phyloP scores from a whole-genome alignment of 2,113 vertebrate species.

The Limanda limanda region DNA sequence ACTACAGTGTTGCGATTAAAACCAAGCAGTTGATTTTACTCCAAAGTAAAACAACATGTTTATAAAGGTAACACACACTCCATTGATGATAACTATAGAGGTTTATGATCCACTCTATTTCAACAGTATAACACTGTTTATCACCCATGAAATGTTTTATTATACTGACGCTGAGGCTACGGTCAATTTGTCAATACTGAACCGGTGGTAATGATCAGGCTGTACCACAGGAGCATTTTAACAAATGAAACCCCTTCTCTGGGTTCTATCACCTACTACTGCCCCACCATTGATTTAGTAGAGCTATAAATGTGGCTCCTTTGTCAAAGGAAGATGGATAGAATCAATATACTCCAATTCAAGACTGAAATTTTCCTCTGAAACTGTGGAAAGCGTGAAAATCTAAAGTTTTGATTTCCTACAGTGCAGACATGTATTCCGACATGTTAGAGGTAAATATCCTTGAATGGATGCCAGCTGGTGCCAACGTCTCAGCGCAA shows the following conservation, averaged over 20 bases:
- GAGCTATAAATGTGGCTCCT: slow-evolving; percentile 12
- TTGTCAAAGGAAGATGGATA: neutral
- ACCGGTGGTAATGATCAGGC: slow-evolving; percentile 7
- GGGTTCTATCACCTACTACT: slow-evolving; percentile 17
- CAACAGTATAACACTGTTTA: neutral
- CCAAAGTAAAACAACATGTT: neutral
- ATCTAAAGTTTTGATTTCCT: neutral
- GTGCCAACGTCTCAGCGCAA: neutral
- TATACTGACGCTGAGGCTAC: slow-evolving; percentile 13
- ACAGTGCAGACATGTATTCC: neutral
- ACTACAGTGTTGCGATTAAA: neutral
- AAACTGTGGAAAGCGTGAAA: slow-evolving; percentile 5
- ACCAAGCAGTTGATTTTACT: slow-evolving; percentile 7
- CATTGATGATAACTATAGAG: neutral
- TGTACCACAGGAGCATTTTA: slow-evolving; percentile 24
- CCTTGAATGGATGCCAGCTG: slow-evolving; percentile 16
- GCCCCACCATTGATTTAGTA: slow-evolving; percentile 49
- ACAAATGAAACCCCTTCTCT: slow-evolving; percentile 38
- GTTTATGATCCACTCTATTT: neutral
- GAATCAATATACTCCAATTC: slow-evolving; percentile 28
- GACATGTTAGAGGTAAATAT: neutral
- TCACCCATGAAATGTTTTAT: slow-evolving; percentile 16
- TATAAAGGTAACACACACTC: neutral
- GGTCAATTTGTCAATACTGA: slow-evolving; percentile 32
- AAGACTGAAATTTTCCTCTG: neutral